These are phyloP conservation scores for Aleiodes sp. DNA, from an alignment of 1,140 invertebrate species.

Conservation along the genomic window DNA sequence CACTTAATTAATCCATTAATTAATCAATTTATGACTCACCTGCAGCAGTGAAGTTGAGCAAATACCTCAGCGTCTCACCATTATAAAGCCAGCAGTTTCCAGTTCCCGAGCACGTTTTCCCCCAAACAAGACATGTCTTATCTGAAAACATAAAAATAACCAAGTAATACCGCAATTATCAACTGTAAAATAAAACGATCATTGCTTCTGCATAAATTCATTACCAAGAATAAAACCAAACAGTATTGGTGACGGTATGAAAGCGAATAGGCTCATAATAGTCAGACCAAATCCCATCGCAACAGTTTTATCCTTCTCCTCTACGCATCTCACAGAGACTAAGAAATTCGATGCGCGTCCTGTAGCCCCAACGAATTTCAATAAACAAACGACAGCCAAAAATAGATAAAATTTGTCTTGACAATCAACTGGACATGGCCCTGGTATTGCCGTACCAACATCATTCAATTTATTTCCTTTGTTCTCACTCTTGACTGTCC, in stretches of 20 bases:
- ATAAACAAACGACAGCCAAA: slow-evolving; percentile 72
- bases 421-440: slow-evolving; percentile 75
- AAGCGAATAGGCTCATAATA: slow-evolving; percentile 74
- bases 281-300: slow-evolving; percentile 76
- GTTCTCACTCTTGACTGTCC: background rate
- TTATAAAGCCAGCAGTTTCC: slow-evolving; percentile 82
- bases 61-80: slow-evolving; percentile 71
- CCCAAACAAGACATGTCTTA: slow-evolving; percentile 77
- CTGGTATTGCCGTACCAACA: slow-evolving; percentile 67
- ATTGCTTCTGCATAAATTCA: slow-evolving; percentile 29
- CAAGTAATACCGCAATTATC: no score
- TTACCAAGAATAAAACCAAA: slow-evolving; percentile 78
- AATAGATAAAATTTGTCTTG: slow-evolving; percentile 73
- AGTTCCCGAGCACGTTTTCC: slow-evolving; percentile 75
- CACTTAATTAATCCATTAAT: no score
- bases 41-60: slow-evolving; percentile 74
- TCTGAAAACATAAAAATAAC: slow-evolving; percentile 61
- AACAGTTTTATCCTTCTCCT: slow-evolving; percentile 77
- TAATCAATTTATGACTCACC: slow-evolving; percentile 55
- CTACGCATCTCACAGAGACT: slow-evolving; percentile 75
- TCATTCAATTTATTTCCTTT: slow-evolving; percentile 19
- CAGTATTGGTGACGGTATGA: slow-evolving; percentile 78
- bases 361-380: slow-evolving; percentile 75
- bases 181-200: slow-evolving; percentile 28
- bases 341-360: slow-evolving; percentile 76